phyloP scores from a whole-genome alignment of 2,888 invertebrate genomes.

The Stramonita haemastoma region DNA sequence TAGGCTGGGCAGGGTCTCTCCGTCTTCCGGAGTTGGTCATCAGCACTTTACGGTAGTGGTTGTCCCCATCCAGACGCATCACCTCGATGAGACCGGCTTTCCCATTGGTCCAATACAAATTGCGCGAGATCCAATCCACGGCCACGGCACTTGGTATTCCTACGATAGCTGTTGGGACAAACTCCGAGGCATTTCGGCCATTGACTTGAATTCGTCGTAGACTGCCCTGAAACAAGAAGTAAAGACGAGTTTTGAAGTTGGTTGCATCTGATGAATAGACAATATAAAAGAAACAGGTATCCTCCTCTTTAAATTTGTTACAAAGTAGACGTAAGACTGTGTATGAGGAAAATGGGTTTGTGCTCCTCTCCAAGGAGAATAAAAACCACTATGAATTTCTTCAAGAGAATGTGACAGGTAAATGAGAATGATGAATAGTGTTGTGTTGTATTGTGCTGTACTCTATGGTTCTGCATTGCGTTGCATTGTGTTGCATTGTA shows the following conservation, averaged over 20 bases:
- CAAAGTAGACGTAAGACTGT: no score
- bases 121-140: conserved; percentile 97
- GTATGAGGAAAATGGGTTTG: no score
- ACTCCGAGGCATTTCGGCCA: conserved; percentile 90
- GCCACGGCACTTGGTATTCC: conserved; percentile 94
- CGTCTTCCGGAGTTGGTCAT: conserved; percentile 92
- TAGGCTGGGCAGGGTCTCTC: conserved; percentile 91
- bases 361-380: no score
- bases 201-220: conserved; percentile 52
- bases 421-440: no score
- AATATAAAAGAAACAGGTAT: background rate
- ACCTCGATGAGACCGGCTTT: conserved; percentile 87
- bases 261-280: background rate
- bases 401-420: no score
- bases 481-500: background rate
- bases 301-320: no score
- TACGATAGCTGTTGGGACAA: conserved; percentile 83
- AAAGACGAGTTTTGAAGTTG: background rate
- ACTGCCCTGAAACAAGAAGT: conserved; percentile 46
- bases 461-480: background rate
- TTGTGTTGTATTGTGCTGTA: no score
- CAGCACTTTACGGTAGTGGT: conserved; percentile 89
- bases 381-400: no score
- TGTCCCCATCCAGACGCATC: conserved; percentile 84
- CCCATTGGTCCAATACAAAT: conserved; percentile 94